phyloP scores from a whole-genome alignment of 2,113 vertebrate genomes.

The Calyptommatus sinebrachiatus region DNA sequence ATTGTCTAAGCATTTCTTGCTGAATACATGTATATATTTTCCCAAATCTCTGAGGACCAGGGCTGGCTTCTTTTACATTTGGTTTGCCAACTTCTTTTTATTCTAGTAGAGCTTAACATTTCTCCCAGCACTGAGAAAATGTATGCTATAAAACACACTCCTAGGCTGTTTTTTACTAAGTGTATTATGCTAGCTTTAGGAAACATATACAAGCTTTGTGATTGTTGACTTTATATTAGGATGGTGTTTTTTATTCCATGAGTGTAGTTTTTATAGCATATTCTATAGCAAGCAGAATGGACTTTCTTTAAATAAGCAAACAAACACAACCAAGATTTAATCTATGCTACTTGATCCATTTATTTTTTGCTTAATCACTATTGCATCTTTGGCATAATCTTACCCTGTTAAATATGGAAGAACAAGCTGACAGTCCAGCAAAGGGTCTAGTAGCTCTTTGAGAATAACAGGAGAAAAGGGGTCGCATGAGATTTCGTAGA shows the following conservation, averaged over 20 bases:
- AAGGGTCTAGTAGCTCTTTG: no score
- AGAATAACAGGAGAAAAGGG: no score
- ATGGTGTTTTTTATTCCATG: slow-evolving; percentile 45
- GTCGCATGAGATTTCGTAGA: no score
- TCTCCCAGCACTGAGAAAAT: slow-evolving; percentile 27
- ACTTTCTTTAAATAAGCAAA: background rate
- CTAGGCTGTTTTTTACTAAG: slow-evolving; percentile 1
- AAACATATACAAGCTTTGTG: slow-evolving; percentile 28
- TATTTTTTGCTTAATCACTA: no score
- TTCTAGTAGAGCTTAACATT: background rate
- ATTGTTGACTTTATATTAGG: slow-evolving; percentile 25
- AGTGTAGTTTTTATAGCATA: slow-evolving; percentile 58
- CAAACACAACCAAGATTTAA: slow-evolving; percentile 40
- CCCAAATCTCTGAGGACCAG: slow-evolving; percentile 10
- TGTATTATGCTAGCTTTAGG: slow-evolving; percentile 40
- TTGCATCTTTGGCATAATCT: no score
- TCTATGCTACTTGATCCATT: no score
- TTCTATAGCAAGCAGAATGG: slow-evolving; percentile 44
- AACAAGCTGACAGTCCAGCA: no score
- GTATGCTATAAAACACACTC: slow-evolving; percentile 29
- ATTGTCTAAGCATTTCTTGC: slow-evolving; percentile 16
- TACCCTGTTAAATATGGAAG: no score
- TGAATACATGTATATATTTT: slow-evolving; percentile 16
- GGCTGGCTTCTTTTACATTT: background rate
- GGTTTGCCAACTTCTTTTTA: background rate